phyloP scores from a whole-genome alignment of 2,888 invertebrate genomes.

The Uloborus plumipes region DNA sequence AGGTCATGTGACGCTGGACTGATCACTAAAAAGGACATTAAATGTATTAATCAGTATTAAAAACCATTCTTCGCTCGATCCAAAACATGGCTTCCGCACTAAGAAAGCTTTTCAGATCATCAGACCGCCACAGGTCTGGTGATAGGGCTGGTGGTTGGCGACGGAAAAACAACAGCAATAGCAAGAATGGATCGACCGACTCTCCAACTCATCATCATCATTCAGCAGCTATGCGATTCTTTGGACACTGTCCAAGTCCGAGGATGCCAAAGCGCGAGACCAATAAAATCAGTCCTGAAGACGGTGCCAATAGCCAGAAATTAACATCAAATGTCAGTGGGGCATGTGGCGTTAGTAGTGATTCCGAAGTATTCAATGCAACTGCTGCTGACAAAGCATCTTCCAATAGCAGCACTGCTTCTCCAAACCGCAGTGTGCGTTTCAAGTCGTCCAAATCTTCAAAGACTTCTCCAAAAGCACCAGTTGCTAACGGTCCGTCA shows the following conservation, averaged over 20 bases:
- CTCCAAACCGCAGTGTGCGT: conserved; percentile 53
- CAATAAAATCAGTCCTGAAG: conserved; percentile 64
- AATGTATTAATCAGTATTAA: conserved; percentile 26
- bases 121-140: conserved; percentile 50
- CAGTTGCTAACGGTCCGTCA: conserved; percentile 90
- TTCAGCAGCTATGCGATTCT: conserved; percentile 62
- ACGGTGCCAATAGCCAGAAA: conserved; percentile 50
- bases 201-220: conserved; percentile 62
- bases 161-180: conserved; percentile 40
- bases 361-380: conserved; percentile 21
- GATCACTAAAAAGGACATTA: background rate
- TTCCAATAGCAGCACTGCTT: conserved; percentile 38
- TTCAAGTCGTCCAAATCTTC: conserved; percentile 59
- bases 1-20: conserved; percentile 8
- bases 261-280: conserved; percentile 58
- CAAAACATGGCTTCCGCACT: conserved; percentile 61
- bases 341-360: conserved; percentile 15
- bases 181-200: conserved; percentile 23
- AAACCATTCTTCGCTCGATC: conserved; percentile 5
- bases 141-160: conserved; percentile 39
- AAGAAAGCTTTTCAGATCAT: conserved; percentile 56
- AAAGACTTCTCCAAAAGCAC: conserved; percentile 97
- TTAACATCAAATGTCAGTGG: conserved; percentile 7
- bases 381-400: conserved; percentile 41
- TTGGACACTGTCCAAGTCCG: conserved; percentile 62